phyloP scores from a whole-genome alignment of 2,113 vertebrate genomes.

The Meles meles region DNA sequence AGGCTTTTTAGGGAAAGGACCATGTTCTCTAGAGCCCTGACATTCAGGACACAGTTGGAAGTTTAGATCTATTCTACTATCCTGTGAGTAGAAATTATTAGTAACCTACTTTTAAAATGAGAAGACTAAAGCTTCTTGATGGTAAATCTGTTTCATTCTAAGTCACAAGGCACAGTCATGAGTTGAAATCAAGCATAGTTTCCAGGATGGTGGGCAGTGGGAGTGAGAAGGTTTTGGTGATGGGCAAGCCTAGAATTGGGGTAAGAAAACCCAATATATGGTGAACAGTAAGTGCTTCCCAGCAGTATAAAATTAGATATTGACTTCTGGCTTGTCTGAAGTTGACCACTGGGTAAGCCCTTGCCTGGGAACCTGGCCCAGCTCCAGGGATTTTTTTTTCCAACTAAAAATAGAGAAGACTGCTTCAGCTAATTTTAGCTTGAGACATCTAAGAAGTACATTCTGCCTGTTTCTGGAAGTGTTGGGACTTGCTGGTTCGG shows the following conservation, averaged over 20 bases:
- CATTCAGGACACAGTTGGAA: not conserved
- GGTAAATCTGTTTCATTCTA: not conserved
- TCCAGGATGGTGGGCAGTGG: not conserved
- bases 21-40: not conserved
- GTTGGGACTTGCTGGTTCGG: slow-evolving; percentile 30
- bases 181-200: not conserved
- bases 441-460: slow-evolving; percentile 32
- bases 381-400: slow-evolving; percentile 30
- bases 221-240: not conserved
- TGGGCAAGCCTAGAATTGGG: not conserved
- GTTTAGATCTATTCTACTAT: not conserved
- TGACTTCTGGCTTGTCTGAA: slow-evolving; percentile 22
- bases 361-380: slow-evolving; percentile 51
- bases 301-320: not conserved
- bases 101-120: not conserved
- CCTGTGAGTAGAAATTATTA: not conserved
- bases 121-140: slow-evolving; percentile 2
- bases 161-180: not conserved
- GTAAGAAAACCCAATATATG: not conserved
- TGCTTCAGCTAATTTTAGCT: slow-evolving; percentile 65
- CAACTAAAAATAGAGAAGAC: slow-evolving; percentile 67
- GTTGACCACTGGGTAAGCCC: slow-evolving; percentile 54
- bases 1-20: not conserved
- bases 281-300: not conserved
- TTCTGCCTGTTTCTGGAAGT: slow-evolving; percentile 49